Percentiles rank a stretch among this genome's conserved stretches.
phyloP scores from a whole-genome alignment of 1,140 invertebrate genomes.

The Cydia amplana region DNA sequence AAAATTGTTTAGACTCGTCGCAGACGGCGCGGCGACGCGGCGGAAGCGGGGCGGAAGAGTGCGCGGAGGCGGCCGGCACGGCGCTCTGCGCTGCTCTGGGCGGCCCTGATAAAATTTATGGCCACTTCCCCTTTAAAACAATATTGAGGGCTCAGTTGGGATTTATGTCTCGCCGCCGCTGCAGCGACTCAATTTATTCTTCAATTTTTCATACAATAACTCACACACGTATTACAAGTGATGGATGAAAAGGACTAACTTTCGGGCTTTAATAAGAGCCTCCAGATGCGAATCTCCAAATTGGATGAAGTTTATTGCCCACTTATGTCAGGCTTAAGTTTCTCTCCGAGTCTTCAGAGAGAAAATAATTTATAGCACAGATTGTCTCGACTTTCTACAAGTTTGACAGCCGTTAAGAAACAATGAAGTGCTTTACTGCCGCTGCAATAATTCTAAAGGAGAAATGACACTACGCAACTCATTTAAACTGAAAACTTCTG shows the following conservation, averaged over 20 bases:
- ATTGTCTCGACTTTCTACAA: constrained; percentile 66
- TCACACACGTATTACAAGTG: constrained; percentile 79
- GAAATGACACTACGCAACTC: constrained; percentile 1
- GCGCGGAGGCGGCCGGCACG: constrained; percentile 46
- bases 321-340: constrained; percentile 79
- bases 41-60: constrained; percentile 40
- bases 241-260: constrained; percentile 80
- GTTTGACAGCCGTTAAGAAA: constrained; percentile 60
- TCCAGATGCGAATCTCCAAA: constrained; percentile 80
- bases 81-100: constrained; percentile 61
- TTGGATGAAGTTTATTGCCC: constrained; percentile 79
- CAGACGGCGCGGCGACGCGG: constrained; percentile 42
- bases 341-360: constrained; percentile 70
- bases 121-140: constrained; percentile 80
- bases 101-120: constrained; percentile 80
- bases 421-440: constrained; percentile 36
- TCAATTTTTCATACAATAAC: constrained; percentile 80
- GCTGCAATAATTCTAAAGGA: not conserved
- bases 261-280: constrained; percentile 79
- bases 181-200: constrained; percentile 80
- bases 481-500: not conserved
- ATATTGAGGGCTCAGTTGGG: constrained; percentile 80
- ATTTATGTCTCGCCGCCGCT: constrained; percentile 79
- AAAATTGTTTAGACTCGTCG: constrained; percentile 68
- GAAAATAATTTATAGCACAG: constrained; percentile 77